Conservation (phyloP, 2,888 invertebrate genomes). For the Cabera pusaria region DNA sequence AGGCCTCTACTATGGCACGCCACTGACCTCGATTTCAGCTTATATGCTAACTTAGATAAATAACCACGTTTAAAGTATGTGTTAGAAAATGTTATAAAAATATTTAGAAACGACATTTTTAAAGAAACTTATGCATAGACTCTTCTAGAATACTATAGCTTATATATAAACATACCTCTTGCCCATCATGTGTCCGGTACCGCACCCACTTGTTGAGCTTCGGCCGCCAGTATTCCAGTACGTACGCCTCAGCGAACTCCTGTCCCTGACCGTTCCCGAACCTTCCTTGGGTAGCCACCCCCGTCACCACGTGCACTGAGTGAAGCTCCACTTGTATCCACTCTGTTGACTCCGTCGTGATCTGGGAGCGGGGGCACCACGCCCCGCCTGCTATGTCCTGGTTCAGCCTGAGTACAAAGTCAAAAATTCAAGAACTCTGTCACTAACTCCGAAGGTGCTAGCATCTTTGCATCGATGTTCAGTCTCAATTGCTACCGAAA, state of each 20-base stretch:
- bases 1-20: too few relatives aligned
- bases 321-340: conserved; percentile 93
- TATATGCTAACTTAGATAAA: too few relatives aligned
- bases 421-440: too few relatives aligned
- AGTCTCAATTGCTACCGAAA: too few relatives aligned
- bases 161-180: conserved; percentile 93
- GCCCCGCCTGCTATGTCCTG: conserved; percentile 94
- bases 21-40: too few relatives aligned
- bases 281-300: conserved; percentile 92
- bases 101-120: too few relatives aligned
- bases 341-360: conserved; percentile 89
- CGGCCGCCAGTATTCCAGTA: conserved; percentile 93
- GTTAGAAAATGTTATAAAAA: too few relatives aligned
- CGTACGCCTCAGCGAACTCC: conserved; percentile 93
- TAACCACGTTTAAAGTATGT: too few relatives aligned
- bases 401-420: conserved; percentile 90
- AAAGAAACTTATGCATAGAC: too few relatives aligned
- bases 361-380: conserved; percentile 94
- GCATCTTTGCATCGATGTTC: too few relatives aligned
- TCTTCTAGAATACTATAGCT: too few relatives aligned
- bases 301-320: conserved; percentile 91
- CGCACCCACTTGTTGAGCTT: conserved; percentile 92
- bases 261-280: conserved; percentile 96
- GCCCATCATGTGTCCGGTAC: conserved; percentile 88
- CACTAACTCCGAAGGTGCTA: too few relatives aligned